These are phyloP conservation scores for Spialia ferax DNA, from an alignment of 2,888 invertebrate genomes.

Conservation along the genomic window DNA sequence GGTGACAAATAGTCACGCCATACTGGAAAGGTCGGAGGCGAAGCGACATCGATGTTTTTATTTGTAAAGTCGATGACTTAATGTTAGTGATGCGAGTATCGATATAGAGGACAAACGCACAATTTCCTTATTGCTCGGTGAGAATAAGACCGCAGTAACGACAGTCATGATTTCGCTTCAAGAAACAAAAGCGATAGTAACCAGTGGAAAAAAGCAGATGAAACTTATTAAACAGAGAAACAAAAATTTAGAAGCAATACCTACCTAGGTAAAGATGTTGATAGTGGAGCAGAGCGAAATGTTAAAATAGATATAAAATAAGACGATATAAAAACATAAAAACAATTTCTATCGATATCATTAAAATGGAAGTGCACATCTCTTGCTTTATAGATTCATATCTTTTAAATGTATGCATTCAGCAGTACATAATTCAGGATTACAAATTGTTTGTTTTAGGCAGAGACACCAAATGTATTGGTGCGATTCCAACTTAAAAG, in stretches of 20 bases:
- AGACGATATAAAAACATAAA: background rate
- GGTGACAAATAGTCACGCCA: constrained; percentile 86
- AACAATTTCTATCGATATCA: constrained; percentile 52
- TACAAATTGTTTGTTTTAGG: constrained; percentile 87
- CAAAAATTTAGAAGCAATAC: too few species aligned
- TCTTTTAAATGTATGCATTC: constrained; percentile 86
- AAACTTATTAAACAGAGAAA: background rate
- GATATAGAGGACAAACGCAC: constrained; percentile 39
- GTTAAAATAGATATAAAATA: too few species aligned
- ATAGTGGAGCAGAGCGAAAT: too few species aligned
- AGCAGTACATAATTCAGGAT: constrained; percentile 85
- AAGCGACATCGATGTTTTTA: constrained; percentile 80
- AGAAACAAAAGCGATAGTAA: background rate
- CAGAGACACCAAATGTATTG: constrained; percentile 82
- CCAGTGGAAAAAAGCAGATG: too few species aligned
- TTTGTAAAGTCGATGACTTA: constrained; percentile 79
- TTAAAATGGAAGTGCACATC: constrained; percentile 56
- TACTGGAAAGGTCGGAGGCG: constrained; percentile 76
- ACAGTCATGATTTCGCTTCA: background rate
- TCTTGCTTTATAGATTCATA: constrained; percentile 81
- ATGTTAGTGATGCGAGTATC: constrained; percentile 69
- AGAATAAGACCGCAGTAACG: background rate
- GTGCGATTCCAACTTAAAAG: constrained; percentile 83
- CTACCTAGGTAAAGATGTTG: too few species aligned
- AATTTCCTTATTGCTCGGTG: background rate